Evolutionary conservation across 1,140 invertebrate species (phyloP).

Genomic region (Aphis craccivora): DNA sequence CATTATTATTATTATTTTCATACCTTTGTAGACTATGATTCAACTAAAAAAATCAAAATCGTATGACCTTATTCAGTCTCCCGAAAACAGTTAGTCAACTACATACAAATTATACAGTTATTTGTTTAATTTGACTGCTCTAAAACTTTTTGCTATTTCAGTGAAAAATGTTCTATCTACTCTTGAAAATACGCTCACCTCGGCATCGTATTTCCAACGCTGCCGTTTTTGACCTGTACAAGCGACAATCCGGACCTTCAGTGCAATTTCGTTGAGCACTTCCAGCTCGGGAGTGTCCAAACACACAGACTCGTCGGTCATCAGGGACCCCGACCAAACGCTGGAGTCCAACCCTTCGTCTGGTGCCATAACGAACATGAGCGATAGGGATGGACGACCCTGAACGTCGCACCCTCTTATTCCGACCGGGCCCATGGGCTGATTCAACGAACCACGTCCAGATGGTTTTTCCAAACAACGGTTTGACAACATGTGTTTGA

Average conservation of each 20-base stretch:
- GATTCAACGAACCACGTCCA: conserved; percentile 68
- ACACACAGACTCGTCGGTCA: conserved; percentile 79
- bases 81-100: too few relatives aligned
- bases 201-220: conserved; percentile 71
- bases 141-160: not conserved
- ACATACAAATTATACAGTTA: too few relatives aligned
- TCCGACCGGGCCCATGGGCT: conserved; percentile 72
- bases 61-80: too few relatives aligned
- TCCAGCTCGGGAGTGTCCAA: conserved; percentile 70
- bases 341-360: not conserved
- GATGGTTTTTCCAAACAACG: conserved; percentile 72
- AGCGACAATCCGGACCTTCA: conserved; percentile 73
- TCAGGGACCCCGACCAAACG: conserved; percentile 65
- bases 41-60: too few relatives aligned
- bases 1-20: too few relatives aligned
- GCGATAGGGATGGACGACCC: conserved; percentile 67
- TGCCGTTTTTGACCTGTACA: conserved; percentile 72
- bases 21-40: too few relatives aligned
- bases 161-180: not conserved
- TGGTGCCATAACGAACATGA: conserved; percentile 75
- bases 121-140: too few relatives aligned
- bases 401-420: conserved; percentile 67
- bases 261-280: conserved; percentile 62
- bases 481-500: conserved; percentile 66
- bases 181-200: conserved; percentile 63